These are phyloP conservation scores for Noturus placidus DNA, from an alignment of 2,113 vertebrate species.

Conservation along the genomic window DNA sequence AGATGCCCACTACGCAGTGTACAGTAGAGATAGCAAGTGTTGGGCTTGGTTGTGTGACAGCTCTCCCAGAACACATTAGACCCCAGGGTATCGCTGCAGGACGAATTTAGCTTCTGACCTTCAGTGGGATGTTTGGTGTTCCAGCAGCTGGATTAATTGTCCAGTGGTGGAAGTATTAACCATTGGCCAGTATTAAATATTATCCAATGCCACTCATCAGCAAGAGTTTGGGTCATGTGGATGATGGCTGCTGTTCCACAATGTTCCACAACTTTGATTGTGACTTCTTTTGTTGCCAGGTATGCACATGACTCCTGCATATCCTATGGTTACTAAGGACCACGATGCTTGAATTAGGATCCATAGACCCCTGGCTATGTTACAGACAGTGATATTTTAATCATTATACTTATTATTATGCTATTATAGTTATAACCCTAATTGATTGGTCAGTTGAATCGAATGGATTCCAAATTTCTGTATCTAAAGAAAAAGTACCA, in stretches of 20 bases:
- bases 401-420: neutral
- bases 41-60: conserved; percentile 83
- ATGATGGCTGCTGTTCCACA: conserved; percentile 1
- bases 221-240: neutral
- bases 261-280: neutral
- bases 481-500: neutral
- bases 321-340: neutral
- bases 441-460: neutral
- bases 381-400: neutral
- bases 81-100: conserved; percentile 78
- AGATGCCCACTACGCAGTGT: conserved; percentile 59
- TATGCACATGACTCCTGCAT: neutral
- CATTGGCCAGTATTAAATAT: neutral
- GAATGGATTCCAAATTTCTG: neutral
- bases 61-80: conserved; percentile 77
- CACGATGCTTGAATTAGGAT: neutral
- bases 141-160: conserved; percentile 39
- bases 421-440: neutral
- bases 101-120: conserved; percentile 92
- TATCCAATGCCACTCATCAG: too few relatives aligned
- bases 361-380: neutral
- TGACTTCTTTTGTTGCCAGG: neutral
- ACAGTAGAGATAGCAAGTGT: conserved; percentile 91
- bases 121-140: conserved; percentile 64
- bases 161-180: neutral